Evolutionary conservation across 2,113 vertebrate genomes (phyloP).

Genomic region (Gnathonemus longibarbis): DNA sequence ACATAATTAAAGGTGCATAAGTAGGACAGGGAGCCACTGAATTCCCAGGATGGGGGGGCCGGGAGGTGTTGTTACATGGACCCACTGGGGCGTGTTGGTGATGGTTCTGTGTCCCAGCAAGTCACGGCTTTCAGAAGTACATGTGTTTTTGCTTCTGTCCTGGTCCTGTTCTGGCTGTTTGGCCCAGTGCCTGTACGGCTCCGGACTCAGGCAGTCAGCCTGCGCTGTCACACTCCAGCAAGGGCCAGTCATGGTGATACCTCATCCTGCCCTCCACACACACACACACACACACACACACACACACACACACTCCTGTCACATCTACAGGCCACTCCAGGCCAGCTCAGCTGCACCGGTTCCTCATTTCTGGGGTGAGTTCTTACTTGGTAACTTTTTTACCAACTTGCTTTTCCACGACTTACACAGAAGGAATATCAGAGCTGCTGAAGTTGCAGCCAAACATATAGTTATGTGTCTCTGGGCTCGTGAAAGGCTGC

Average conservation of each 20-base stretch:
- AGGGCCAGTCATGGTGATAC: neutral
- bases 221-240: neutral
- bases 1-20: conserved; percentile 16
- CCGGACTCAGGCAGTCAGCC: neutral
- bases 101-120: neutral
- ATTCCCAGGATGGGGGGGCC: neutral
- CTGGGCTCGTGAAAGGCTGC: neutral
- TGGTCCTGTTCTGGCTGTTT: neutral
- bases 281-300: neutral
- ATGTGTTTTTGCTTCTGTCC: neutral
- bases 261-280: neutral
- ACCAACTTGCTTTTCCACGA: neutral
- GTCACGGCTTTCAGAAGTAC: neutral
- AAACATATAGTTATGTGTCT: neutral
- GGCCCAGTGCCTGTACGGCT: neutral
- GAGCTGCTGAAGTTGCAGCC: neutral
- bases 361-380: neutral
- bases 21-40: neutral
- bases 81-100: neutral
- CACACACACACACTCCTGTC: neutral
- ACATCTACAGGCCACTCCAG: neutral
- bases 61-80: neutral
- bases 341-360: neutral
- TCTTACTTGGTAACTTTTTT: neutral
- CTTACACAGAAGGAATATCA: neutral